Conservation (phyloP, 2,888 invertebrate genomes). For the Spodoptera exigua region DNA sequence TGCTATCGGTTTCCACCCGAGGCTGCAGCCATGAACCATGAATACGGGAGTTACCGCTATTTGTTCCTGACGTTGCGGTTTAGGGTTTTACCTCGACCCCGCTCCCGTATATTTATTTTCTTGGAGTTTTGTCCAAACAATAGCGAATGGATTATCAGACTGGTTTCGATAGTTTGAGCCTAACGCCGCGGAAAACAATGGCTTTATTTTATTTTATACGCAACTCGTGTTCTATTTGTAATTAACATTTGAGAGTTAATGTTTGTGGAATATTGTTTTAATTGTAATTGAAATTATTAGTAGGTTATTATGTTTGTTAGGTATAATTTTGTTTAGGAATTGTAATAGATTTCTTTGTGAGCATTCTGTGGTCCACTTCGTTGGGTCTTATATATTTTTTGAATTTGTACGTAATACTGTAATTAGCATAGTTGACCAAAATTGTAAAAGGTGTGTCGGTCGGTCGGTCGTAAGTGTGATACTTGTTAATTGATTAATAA, state of each 20-base stretch:
- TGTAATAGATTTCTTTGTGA: too few species aligned
- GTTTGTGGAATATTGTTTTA: constrained; percentile 17
- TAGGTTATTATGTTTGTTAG: background rate
- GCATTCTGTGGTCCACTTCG: too few species aligned
- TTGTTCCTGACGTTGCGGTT: constrained; percentile 89
- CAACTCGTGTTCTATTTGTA: constrained; percentile 63
- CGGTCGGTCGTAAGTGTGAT: too few species aligned
- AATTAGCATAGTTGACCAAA: too few species aligned
- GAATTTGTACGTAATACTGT: too few species aligned
- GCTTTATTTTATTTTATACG: constrained; percentile 71
- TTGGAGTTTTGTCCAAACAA: constrained; percentile 84
- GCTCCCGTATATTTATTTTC: constrained; percentile 85
- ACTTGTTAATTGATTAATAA: too few species aligned
- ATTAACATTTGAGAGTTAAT: constrained; percentile 56
- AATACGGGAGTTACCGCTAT: constrained; percentile 89
- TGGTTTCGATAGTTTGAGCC: constrained; percentile 74
- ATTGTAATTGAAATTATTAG: background rate
- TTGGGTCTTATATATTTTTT: too few species aligned
- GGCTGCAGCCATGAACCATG: constrained; percentile 88
- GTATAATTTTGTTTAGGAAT: background rate
- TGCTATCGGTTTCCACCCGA: constrained; percentile 87
- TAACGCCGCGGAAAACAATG: constrained; percentile 70
- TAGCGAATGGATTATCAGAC: constrained; percentile 79
- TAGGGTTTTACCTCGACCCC: constrained; percentile 83
- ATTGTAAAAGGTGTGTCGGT: too few species aligned